Percentiles rank a stretch among this genome's conserved stretches.
These are phyloP conservation scores for Actenoides lindsayi DNA, from an alignment of 2,113 vertebrate species.

Conservation along the genomic window DNA sequence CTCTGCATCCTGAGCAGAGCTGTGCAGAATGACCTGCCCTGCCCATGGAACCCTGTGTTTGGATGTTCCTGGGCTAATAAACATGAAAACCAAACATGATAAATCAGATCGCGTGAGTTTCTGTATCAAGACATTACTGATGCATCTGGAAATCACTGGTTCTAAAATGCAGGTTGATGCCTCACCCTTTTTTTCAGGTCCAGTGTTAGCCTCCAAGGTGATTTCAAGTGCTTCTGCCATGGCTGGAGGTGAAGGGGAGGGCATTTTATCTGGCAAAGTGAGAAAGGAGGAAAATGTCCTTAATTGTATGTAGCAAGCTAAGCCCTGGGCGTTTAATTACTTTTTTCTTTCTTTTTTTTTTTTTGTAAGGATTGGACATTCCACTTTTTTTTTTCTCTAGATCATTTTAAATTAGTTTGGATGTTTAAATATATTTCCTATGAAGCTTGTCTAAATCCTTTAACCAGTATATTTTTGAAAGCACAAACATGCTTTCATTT, in stretches of 20 bases:
- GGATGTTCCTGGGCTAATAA: not conserved
- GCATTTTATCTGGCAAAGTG: not conserved
- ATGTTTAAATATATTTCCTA: slow-evolving; percentile 51
- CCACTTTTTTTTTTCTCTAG: slow-evolving; percentile 43
- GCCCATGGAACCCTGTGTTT: not conserved
- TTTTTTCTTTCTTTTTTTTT: not conserved
- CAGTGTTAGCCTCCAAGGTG: not conserved
- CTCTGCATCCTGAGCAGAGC: not conserved
- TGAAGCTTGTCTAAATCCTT: slow-evolving; percentile 34
- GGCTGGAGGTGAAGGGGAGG: not conserved
- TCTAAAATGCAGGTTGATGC: not conserved
- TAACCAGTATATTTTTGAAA: slow-evolving; percentile 6
- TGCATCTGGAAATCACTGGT: not conserved
- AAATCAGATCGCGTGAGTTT: fast-evolving
- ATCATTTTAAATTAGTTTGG: slow-evolving; percentile 42
- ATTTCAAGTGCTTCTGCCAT: not conserved
- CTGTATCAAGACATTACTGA: fast-evolving
- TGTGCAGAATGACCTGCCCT: not conserved
- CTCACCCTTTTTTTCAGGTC: not conserved
- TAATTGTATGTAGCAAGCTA: slow-evolving; percentile 32
- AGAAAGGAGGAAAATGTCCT: not conserved
- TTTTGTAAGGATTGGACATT: slow-evolving; percentile 36
- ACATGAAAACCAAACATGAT: fast-evolving
- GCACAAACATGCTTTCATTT: slow-evolving; percentile 23
- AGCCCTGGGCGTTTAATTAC: slow-evolving; percentile 5